phyloP scores from a whole-genome alignment of 2,113 vertebrate species.

The Monopterus albus region DNA sequence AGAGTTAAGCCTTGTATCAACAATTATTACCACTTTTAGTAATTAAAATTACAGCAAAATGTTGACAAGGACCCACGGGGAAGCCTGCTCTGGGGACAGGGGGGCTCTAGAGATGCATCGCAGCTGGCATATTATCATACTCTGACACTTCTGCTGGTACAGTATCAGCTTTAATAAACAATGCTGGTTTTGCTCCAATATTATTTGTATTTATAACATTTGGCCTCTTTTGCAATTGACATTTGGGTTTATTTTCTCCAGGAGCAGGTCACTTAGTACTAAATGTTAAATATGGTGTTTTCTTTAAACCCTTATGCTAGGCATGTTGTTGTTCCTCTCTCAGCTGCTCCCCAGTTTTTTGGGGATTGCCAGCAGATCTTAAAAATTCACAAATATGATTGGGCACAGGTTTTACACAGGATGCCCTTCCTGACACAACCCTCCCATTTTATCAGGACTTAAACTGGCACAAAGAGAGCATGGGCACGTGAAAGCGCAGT shows the following conservation, averaged over 20 bases:
- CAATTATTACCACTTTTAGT: background rate
- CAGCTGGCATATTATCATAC: conserved; percentile 3
- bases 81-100: conserved; percentile 2
- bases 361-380: too few relatives aligned
- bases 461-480: too few relatives aligned
- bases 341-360: too few relatives aligned
- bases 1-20: background rate
- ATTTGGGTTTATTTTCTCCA: background rate
- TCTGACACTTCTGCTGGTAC: background rate
- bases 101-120: conserved; percentile 12
- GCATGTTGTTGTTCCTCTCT: too few relatives aligned
- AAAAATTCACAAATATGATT: too few relatives aligned
- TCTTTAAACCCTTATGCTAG: background rate
- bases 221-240: background rate
- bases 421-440: too few relatives aligned
- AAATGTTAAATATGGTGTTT: background rate
- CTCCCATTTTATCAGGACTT: too few relatives aligned
- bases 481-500: too few relatives aligned
- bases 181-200: background rate
- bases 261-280: background rate
- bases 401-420: too few relatives aligned
- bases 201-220: background rate
- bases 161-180: conserved; percentile 1
- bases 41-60: conserved; percentile 5
- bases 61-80: background rate